Percentiles rank a stretch among this genome's conserved stretches.
phyloP scores from a whole-genome alignment of 2,797 vertebrate species.

The Nothura maculosa region DNA sequence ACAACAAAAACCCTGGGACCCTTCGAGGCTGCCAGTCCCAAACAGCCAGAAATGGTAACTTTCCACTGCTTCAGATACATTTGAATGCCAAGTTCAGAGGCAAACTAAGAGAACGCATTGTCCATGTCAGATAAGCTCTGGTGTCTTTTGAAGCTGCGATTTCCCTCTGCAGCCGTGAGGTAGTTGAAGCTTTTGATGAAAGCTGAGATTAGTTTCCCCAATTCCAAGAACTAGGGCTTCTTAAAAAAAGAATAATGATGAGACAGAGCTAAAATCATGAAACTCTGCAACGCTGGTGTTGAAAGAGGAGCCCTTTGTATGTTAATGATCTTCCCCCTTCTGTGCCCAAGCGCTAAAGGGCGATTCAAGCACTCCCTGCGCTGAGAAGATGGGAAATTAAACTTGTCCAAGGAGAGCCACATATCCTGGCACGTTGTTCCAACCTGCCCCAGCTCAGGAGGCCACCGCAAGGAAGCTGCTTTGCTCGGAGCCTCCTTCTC shows the following conservation, averaged over 20 bases:
- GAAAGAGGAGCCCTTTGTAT: conserved; percentile 54
- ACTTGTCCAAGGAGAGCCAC: conserved; percentile 36
- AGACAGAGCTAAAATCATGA: conserved; percentile 3
- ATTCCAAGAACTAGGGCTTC: neutral
- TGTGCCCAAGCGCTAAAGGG: conserved; percentile 29
- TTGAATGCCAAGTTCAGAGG: neutral
- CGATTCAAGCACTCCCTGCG: neutral
- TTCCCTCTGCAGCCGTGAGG: neutral
- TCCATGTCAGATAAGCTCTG: fast-evolving
- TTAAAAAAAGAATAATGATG: neutral
- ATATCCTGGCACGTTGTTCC: neutral
- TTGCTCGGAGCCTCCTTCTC: neutral
- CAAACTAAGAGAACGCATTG: fast-evolving
- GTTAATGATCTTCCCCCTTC: conserved; percentile 44
- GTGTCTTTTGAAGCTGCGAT: neutral
- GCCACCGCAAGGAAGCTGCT: neutral
- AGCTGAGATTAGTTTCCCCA: neutral
- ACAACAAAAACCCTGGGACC: neutral
- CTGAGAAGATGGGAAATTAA: conserved; percentile 17
- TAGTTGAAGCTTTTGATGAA: neutral
- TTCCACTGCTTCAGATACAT: fast-evolving
- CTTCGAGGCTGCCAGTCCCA: fast-evolving
- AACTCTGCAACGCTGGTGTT: neutral
- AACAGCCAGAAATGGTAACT: fast-evolving
- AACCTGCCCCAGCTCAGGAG: conserved; percentile 33